Percentiles rank a stretch among this genome's conserved stretches.
These are phyloP conservation scores for Drosophila truncata DNA, from an alignment of 1,140 invertebrate genomes.

Conservation along the genomic window DNA sequence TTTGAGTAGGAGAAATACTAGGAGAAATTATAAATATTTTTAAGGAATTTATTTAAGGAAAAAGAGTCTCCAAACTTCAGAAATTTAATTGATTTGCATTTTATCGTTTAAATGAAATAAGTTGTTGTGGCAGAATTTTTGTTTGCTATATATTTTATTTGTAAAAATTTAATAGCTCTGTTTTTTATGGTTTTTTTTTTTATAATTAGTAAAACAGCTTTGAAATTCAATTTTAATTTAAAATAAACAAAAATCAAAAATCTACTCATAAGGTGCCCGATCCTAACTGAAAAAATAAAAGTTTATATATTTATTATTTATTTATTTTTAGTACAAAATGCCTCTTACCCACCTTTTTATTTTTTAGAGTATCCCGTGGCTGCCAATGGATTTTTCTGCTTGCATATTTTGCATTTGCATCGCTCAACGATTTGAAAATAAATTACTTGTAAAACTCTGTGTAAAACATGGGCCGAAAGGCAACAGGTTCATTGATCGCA, in stretches of 20 bases:
- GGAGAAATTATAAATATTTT: background rate
- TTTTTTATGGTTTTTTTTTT: too few relatives aligned
- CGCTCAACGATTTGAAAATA: conserved; percentile 72
- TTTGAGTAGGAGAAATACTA: too few relatives aligned
- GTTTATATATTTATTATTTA: background rate
- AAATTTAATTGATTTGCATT: too few relatives aligned
- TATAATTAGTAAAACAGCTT: too few relatives aligned
- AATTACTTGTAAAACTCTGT: conserved; percentile 75
- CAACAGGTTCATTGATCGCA: conserved; percentile 80
- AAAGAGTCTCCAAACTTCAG: background rate
- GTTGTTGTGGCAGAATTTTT: too few relatives aligned
- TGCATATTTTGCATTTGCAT: conserved; percentile 77
- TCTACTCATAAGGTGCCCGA: too few relatives aligned
- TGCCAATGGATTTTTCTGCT: conserved; percentile 7
- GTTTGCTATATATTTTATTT: too few relatives aligned
- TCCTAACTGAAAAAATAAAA: background rate
- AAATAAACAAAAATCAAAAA: too few relatives aligned
- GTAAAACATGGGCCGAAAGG: conserved; percentile 59
- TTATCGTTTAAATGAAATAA: background rate
- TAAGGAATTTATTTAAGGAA: background rate
- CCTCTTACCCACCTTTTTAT: background rate
- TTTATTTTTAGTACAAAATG: background rate
- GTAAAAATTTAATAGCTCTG: too few relatives aligned
- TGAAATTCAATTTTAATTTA: too few relatives aligned
- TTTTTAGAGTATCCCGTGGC: background rate